A percentile compares a stretch with the other conserved stretches of the same genome.
Evolutionary conservation across 2,113 vertebrate species (phyloP).

Genomic region (Odocoileus hemionus): DNA sequence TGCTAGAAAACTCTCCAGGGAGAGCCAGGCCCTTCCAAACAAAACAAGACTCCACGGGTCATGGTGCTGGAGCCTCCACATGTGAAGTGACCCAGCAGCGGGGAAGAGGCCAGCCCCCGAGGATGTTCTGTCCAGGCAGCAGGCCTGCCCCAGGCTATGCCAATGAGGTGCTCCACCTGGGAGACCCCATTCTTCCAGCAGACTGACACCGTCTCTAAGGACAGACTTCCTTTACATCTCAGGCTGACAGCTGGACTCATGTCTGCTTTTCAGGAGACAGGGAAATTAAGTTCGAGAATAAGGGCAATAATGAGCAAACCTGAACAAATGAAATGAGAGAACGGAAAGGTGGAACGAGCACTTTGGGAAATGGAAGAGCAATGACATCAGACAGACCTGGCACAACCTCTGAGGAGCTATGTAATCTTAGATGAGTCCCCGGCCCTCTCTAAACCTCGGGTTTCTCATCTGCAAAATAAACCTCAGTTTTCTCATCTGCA

Average conservation of each 20-base stretch:
- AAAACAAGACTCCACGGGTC: background rate
- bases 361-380: background rate
- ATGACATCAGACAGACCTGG: background rate
- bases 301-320: slow-evolving; percentile 1
- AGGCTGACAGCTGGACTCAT: background rate
- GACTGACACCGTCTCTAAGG: background rate
- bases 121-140: background rate
- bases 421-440: background rate
- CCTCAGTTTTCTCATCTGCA: background rate
- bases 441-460: background rate
- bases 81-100: background rate
- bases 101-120: background rate
- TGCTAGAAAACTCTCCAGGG: background rate
- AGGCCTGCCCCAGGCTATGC: background rate
- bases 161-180: background rate
- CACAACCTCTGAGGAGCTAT: background rate
- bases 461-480: background rate
- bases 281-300: background rate
- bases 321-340: background rate
- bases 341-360: background rate
- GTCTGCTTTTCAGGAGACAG: background rate
- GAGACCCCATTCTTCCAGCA: background rate
- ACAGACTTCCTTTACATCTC: background rate
- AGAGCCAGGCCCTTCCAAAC: background rate
- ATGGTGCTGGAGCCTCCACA: accelerated